phyloP scores from a whole-genome alignment of 2,797 vertebrate species.

The Sarcoramphus papa region DNA sequence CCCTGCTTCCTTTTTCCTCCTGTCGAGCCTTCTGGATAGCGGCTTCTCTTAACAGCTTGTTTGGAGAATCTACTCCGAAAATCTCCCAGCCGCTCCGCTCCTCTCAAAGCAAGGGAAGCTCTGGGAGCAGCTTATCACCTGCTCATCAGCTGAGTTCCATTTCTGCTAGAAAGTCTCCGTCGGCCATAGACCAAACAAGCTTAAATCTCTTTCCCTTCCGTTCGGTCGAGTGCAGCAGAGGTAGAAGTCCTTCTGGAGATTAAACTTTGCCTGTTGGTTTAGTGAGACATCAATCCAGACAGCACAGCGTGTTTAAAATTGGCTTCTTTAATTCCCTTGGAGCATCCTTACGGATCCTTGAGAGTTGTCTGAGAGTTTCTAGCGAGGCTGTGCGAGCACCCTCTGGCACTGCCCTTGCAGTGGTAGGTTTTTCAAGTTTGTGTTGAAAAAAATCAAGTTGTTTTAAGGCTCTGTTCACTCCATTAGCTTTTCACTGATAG shows the following conservation, averaged over 20 bases:
- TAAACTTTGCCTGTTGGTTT: neutral
- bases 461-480: neutral
- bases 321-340: neutral
- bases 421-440: neutral
- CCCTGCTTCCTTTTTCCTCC: constrained; percentile 36
- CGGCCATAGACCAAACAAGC: neutral
- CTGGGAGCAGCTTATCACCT: neutral
- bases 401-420: neutral
- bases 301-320: neutral
- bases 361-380: neutral
- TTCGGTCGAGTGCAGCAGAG: neutral
- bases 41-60: constrained; percentile 21
- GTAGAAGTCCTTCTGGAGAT: neutral
- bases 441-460: neutral
- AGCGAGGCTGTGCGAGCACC: neutral
- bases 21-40: constrained; percentile 25
- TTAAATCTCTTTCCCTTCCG: neutral
- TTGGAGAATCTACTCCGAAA: constrained; percentile 11
- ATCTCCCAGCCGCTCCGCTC: neutral
- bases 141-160: neutral
- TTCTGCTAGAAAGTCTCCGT: neutral
- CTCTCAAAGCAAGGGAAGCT: neutral
- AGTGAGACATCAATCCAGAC: neutral
- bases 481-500: neutral
- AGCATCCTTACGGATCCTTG: neutral